Evolutionary conservation across 2,888 invertebrate genomes (phyloP).

Genomic region (Toxonevra muliebris): DNA sequence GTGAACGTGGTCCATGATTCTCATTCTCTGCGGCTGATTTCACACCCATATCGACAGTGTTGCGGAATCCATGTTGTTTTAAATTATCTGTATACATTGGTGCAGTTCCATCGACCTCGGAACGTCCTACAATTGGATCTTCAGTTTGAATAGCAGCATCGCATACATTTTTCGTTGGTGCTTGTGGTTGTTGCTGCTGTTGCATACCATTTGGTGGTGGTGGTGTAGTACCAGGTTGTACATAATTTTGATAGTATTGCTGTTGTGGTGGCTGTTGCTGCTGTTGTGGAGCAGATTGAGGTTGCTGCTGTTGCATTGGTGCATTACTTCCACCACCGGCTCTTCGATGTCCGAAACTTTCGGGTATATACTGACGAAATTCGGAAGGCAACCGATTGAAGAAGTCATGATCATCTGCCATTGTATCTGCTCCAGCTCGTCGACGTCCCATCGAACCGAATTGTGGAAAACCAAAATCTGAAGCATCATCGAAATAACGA

Average conservation of each 20-base stretch:
- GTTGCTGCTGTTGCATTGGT: conserved; percentile 27
- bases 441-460: conserved; percentile 61
- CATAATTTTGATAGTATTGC: conserved; percentile 44
- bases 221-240: conserved; percentile 41
- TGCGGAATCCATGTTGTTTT: conserved; percentile 76
- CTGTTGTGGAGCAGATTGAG: conserved; percentile 30
- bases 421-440: conserved; percentile 43
- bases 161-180: conserved; percentile 58
- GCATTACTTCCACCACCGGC: conserved; percentile 36
- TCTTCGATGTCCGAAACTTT: conserved; percentile 57
- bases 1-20: conserved; percentile 72
- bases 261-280: conserved; percentile 44
- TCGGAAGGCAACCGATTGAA: conserved; percentile 64
- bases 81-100: conserved; percentile 54
- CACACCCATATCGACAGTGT: conserved; percentile 82
- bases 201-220: conserved; percentile 35
- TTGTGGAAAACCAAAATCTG: conserved; percentile 63
- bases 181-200: conserved; percentile 45
- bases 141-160: conserved; percentile 66
- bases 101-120: conserved; percentile 53
- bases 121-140: conserved; percentile 48
- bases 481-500: conserved; percentile 53
- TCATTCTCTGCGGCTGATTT: conserved; percentile 69
- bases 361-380: conserved; percentile 64
- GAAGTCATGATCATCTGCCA: conserved; percentile 55